Evolutionary conservation across 2,888 invertebrate species (phyloP).

Genomic region (Oscheius sp.): DNA sequence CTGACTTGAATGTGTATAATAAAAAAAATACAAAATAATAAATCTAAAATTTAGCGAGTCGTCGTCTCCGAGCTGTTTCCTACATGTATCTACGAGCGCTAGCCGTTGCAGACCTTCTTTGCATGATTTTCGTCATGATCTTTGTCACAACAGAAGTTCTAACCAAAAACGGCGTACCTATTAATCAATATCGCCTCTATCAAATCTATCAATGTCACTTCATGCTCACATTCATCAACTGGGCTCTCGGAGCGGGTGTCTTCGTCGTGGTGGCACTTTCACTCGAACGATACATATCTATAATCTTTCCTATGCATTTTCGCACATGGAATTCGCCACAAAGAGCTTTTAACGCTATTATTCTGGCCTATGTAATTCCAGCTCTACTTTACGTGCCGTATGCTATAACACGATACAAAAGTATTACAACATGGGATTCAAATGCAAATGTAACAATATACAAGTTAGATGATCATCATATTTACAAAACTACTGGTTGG

Average conservation of each 20-base stretch:
- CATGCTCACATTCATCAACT: constrained; percentile 70
- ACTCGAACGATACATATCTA: constrained; percentile 67
- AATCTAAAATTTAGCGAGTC: constrained; percentile 46
- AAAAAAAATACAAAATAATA: background rate
- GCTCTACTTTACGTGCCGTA: constrained; percentile 69
- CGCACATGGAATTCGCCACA: constrained; percentile 69
- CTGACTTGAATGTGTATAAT: too few relatives aligned
- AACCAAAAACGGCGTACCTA: constrained; percentile 49
- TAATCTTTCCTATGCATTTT: constrained; percentile 69
- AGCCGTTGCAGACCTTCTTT: constrained; percentile 67
- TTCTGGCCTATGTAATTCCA: constrained; percentile 63
- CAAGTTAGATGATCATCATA: constrained; percentile 57
- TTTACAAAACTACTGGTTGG: constrained; percentile 64
- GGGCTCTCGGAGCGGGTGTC: constrained; percentile 69
- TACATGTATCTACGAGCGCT: constrained; percentile 64
- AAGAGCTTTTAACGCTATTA: constrained; percentile 59
- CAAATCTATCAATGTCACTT: constrained; percentile 61
- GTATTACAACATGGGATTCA: constrained; percentile 38
- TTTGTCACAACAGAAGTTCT: constrained; percentile 66
- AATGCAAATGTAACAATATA: constrained; percentile 48
- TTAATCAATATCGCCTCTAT: constrained; percentile 58
- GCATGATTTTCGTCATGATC: constrained; percentile 69
- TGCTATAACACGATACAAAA: constrained; percentile 58
- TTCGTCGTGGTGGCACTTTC: constrained; percentile 68
- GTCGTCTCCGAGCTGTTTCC: constrained; percentile 67